A percentile compares a stretch with the other conserved stretches of the same genome.
Conservation (phyloP, 2,113 vertebrate genomes). For the Rhynchopsitta pachyrhyncha region DNA sequence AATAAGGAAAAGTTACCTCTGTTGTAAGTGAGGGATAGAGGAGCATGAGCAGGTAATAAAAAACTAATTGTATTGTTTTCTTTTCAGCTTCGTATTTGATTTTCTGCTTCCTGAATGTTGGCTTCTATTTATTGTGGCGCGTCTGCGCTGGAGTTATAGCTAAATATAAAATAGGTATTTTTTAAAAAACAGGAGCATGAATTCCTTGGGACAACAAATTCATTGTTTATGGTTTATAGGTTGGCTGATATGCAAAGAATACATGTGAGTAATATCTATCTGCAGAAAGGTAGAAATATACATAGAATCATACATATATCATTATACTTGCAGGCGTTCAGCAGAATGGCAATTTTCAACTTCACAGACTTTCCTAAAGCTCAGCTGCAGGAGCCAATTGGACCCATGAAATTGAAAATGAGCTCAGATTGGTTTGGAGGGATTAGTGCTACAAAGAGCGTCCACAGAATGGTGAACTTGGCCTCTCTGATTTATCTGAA, state of each 20-base stretch:
- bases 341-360: slow-evolving; percentile 48
- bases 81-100: neutral
- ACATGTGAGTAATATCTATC: neutral
- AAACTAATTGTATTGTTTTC: slow-evolving; percentile 10
- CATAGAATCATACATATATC: neutral
- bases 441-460: slow-evolving; percentile 35
- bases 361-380: slow-evolving; percentile 39
- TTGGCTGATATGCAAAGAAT: neutral
- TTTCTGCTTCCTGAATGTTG: neutral
- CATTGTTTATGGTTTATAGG: neutral
- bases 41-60: neutral
- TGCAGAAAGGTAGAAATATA: neutral
- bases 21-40: neutral
- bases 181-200: neutral
- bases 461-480: neutral
- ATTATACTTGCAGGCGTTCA: slow-evolving; percentile 19
- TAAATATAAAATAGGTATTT: neutral
- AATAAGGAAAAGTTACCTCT: neutral
- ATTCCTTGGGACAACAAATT: neutral
- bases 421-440: slow-evolving; percentile 32
- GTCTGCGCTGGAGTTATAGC: neutral
- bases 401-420: slow-evolving; percentile 46
- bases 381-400: neutral
- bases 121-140: neutral
- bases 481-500: neutral